Evolutionary conservation across 2,113 vertebrate species (phyloP), one percentile per base, ranked within the genome.

Genomic region (Pao palembangensis): DNA sequence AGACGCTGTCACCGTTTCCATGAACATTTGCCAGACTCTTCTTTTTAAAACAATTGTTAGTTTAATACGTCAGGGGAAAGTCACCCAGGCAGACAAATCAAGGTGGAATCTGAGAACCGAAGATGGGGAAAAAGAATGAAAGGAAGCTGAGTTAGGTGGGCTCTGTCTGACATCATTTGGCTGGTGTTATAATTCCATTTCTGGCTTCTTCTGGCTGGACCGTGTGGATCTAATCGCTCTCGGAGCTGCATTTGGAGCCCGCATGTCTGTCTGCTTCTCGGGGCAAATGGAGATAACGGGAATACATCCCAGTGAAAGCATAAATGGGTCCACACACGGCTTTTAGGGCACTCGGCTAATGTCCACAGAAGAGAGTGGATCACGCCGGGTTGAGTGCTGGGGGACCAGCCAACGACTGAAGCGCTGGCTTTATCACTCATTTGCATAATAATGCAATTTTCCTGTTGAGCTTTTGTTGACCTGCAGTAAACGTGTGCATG

Each of bases 321-420:
- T 82, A 71, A 80, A 77, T 79, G 54, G 75, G 76, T 70, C 76
- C 66, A 75, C 73, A 66, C 2, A 1, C 65, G 51, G 68, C 73
- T 79, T 77, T 84, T 75, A 73, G 49, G 51, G 48, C 19, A 28
- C 64, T 74, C 20, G 65, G 67, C 42, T 47, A 2, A 34, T 46
- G 73, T 58, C 66, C 50, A 41, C 51, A 69, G 68, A 79, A 25
- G 58, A 51, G 54, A 3, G 8, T 49, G 61, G 51, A 44, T 55
- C 51, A 75, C 58, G 75, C 77, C 67, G 76, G 55, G 19, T 51
- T 13, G 43, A 54, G 76, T 25, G 61, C 66, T 58, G 64, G 57
- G 58, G 65, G 55, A 67, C 57, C 62, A 51, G 55, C 51, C 34
- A 15, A 57, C 2, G 64, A 58, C 51, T 7, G 11, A 12, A 18